Percentiles rank a stretch among this genome's conserved stretches.
These are phyloP conservation scores for Podotricha telesiphe DNA, from an alignment of 2,888 invertebrate genomes.

Conservation along the genomic window DNA sequence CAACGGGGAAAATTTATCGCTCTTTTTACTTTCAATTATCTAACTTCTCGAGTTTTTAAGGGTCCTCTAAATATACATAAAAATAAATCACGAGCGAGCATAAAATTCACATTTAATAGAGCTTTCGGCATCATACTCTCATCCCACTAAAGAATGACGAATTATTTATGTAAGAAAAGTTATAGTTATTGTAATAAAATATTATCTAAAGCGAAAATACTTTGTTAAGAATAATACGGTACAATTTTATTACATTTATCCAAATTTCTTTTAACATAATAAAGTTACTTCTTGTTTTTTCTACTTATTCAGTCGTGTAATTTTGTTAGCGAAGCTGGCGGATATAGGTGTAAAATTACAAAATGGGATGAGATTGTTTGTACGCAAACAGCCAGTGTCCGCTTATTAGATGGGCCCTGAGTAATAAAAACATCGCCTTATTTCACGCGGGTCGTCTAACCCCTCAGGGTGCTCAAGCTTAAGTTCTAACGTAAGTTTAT, in stretches of 20 bases:
- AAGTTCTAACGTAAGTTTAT: constrained; percentile 75
- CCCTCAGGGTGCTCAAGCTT: constrained; percentile 66
- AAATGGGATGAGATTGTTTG: constrained; percentile 74
- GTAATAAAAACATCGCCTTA: constrained; percentile 80
- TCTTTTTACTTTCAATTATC: constrained; percentile 35
- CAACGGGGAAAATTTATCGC: constrained; percentile 38
- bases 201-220: background rate
- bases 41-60: constrained; percentile 19
- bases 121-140: background rate
- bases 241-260: constrained; percentile 12
- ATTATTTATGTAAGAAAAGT: background rate
- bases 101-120: constrained; percentile 15
- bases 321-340: constrained; percentile 60
- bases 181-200: background rate
- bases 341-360: constrained; percentile 74
- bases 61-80: constrained; percentile 12
- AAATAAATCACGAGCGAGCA: background rate
- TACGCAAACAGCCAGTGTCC: constrained; percentile 74
- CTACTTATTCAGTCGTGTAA: constrained; percentile 58
- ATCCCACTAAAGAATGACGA: background rate
- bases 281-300: constrained; percentile 52
- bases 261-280: constrained; percentile 29
- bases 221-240: constrained; percentile 7
- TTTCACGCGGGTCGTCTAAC: constrained; percentile 61
- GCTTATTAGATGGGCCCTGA: constrained; percentile 74